Conservation (phyloP, 1,140 invertebrate genomes). For the Helicoverpa zea region DNA sequence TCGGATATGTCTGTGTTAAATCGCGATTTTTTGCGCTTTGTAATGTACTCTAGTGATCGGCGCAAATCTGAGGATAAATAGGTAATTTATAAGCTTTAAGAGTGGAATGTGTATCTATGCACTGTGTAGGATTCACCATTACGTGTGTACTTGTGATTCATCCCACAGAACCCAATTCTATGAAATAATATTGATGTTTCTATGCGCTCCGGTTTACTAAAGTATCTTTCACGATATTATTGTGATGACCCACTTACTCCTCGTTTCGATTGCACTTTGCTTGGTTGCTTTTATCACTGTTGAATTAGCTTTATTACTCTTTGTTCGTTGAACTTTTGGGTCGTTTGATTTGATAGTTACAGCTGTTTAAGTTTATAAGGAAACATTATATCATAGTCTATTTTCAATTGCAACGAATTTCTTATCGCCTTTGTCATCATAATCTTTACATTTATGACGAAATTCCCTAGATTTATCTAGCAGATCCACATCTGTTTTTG, state of each 20-base stretch:
- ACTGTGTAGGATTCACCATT: too few species aligned
- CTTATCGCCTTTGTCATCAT: too few species aligned
- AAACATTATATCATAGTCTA: too few species aligned
- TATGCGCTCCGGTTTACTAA: constrained; percentile 17
- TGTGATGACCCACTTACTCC: constrained; percentile 47
- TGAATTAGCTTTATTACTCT: constrained; percentile 34
- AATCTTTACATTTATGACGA: too few species aligned
- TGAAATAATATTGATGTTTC: constrained; percentile 21
- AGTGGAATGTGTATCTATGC: background rate
- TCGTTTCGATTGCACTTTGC: constrained; percentile 33
- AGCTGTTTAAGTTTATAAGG: too few species aligned
- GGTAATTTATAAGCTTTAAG: background rate
- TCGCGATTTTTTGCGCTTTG: constrained; percentile 12
- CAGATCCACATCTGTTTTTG: background rate
- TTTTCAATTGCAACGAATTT: too few species aligned
- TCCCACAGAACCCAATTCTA: background rate
- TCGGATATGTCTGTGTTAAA: constrained; percentile 22
- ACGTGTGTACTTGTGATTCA: too few species aligned
- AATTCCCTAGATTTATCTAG: too few species aligned
- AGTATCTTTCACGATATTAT: constrained; percentile 42
- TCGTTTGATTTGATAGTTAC: constrained; percentile 10
- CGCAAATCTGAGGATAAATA: too few species aligned
- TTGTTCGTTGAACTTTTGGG: constrained; percentile 36
- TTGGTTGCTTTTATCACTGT: constrained; percentile 39
- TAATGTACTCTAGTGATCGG: background rate